Evolutionary conservation across 1,140 invertebrate species (phyloP).

Genomic region (Mycetomoellerius zeteki): DNA sequence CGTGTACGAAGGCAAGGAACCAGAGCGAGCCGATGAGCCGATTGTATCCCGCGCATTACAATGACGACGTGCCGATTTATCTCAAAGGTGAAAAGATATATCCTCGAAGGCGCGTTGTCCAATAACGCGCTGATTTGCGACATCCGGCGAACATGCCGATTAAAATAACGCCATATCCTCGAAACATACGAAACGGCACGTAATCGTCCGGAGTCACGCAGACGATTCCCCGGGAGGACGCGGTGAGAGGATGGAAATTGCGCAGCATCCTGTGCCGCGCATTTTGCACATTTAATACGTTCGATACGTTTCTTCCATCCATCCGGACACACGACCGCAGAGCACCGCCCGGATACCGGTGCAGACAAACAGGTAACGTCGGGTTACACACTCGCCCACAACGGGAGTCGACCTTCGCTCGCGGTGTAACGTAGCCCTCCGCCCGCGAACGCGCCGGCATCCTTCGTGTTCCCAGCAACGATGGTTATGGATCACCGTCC

Average conservation of each 20-base stretch:
- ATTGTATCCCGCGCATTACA: slow-evolving; percentile 1
- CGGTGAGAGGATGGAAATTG: slow-evolving; percentile 28
- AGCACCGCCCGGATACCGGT: slow-evolving; percentile 40
- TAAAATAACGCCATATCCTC: slow-evolving; percentile 41
- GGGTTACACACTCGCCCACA: slow-evolving; percentile 60
- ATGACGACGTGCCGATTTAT: slow-evolving; percentile 49
- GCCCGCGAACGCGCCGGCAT: slow-evolving; percentile 49
- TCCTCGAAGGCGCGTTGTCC: neutral
- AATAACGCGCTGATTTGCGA: slow-evolving; percentile 36
- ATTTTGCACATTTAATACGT: slow-evolving; percentile 49
- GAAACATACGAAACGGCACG: slow-evolving; percentile 31
- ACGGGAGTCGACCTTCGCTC: slow-evolving; percentile 69
- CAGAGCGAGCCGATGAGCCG: neutral
- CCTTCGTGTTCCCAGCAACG: slow-evolving; percentile 75
- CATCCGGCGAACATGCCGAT: slow-evolving; percentile 41
- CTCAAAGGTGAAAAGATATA: neutral
- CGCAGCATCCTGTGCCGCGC: slow-evolving; percentile 33
- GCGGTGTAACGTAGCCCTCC: slow-evolving; percentile 58
- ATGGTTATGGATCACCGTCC: slow-evolving; percentile 74
- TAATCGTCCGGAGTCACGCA: slow-evolving; percentile 52
- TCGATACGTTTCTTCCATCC: slow-evolving; percentile 28
- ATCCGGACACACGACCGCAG: slow-evolving; percentile 68
- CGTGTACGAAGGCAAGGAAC: neutral
- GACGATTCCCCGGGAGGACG: neutral
- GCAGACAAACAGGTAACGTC: slow-evolving; percentile 37